These are phyloP conservation scores for Cerastoderma edule DNA, from an alignment of 2,888 invertebrate species.

Conservation along the genomic window DNA sequence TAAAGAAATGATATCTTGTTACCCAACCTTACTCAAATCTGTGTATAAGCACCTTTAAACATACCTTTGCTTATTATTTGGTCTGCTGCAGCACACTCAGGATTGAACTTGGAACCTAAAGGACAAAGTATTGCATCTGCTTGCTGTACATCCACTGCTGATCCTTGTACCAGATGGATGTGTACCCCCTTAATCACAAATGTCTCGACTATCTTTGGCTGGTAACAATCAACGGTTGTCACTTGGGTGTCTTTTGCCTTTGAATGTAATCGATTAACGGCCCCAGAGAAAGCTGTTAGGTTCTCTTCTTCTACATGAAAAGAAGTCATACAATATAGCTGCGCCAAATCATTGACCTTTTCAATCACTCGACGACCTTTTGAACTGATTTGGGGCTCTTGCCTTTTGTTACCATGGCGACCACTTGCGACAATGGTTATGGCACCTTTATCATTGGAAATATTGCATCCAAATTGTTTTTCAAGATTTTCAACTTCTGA, in stretches of 20 bases:
- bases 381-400: no score
- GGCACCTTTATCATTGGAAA: neutral
- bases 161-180: neutral
- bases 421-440: neutral
- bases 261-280: neutral
- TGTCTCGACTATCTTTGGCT: neutral
- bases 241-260: neutral
- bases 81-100: neutral
- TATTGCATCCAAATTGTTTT: neutral
- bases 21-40: no score
- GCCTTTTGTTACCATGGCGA: no score
- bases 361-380: neutral
- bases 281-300: neutral
- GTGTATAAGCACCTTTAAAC: neutral
- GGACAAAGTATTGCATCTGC: neutral
- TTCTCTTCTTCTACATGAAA: neutral
- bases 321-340: neutral
- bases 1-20: no score
- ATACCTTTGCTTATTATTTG: conserved; percentile 6
- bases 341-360: neutral
- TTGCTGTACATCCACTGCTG: conserved; percentile 1
- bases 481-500: neutral
- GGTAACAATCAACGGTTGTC: neutral
- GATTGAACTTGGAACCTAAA: neutral
- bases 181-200: neutral